Base-by-base conservation (phyloP, 2,113 vertebrate genomes). In the Euleptes europaea region DNA sequence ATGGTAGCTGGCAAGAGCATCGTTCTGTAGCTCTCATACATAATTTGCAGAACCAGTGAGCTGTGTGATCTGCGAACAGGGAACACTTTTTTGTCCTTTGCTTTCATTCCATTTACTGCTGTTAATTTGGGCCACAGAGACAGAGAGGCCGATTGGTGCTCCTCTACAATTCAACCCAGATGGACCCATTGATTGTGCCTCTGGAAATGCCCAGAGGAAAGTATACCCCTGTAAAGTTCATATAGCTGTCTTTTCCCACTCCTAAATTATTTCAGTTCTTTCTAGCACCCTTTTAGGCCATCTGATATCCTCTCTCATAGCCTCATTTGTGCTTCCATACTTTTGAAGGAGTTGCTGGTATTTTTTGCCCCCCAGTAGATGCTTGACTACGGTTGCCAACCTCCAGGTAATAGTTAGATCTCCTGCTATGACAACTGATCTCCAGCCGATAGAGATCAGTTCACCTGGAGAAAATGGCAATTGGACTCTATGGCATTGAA, bases 31-130 rank as follows among this genome's bases (percentile, higher is more conserved):
- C 40, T 84, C 77, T 88, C 82, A 54, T 44, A 70, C 74, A 21
- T 90, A 77, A 78, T 44, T 81, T 78, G 90, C 60, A 49, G 77
- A 78, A 83, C 28, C 84, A 84, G 88, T 70, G 63, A 86, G 47
- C 86, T 26, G 75, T 78, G 75, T 71, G 86, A 89, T 90, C 81
- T 54, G 82, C 13, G 85, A 90, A 10, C 63, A 79, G 75, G 9
- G 47, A 87, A 70, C 60, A 63, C 44, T 80, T 1, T 83, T 85
- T 85, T 26, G 35, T 84, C 78, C 57, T 77, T 84, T n/a, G 0
- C n/a, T 31, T 92, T 83, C 38, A 31, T 85, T 71, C 82, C 49
- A 35, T 71, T 91, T 91, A 40, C 88, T 84, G 84, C 81, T 8
- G 17, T 42, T 84, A 71, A 78, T 91, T 92, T 88, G 73, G 65